phyloP scores from a whole-genome alignment of 2,888 invertebrate genomes.

The Heliconius aoede region DNA sequence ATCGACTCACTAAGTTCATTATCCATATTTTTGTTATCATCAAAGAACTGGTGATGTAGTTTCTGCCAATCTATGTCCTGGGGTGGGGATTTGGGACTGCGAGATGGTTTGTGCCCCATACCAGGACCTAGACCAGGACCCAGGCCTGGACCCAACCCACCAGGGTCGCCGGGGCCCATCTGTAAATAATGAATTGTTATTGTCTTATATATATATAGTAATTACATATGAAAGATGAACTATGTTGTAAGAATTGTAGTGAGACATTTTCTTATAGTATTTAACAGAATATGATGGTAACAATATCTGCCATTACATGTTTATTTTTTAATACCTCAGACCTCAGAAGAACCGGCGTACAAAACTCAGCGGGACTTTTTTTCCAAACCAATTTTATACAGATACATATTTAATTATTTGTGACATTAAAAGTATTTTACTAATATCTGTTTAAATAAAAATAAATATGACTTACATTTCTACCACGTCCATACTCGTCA shows the following conservation, averaged over 20 bases:
- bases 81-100: constrained; percentile 66
- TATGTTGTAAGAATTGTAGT: no score
- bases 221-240: no score
- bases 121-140: constrained; percentile 67
- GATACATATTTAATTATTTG: no score
- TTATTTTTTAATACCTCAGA: no score
- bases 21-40: constrained; percentile 86
- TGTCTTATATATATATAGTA: neutral
- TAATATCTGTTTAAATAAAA: neutral
- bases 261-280: no score
- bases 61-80: constrained; percentile 95
- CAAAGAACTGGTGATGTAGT: constrained; percentile 93
- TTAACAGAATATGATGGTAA: no score
- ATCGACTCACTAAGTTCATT: constrained; percentile 69
- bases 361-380: no score
- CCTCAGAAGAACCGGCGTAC: no score
- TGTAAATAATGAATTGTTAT: constrained; percentile 47
- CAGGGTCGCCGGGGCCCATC: constrained; percentile 80
- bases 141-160: constrained; percentile 72
- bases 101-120: constrained; percentile 71
- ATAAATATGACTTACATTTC: constrained; percentile 65
- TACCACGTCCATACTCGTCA: constrained; percentile 76
- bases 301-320: no score
- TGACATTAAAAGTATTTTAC: no score
- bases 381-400: no score